Conservation (phyloP, 2,888 invertebrate genomes). For the Mythimna ferrago region DNA sequence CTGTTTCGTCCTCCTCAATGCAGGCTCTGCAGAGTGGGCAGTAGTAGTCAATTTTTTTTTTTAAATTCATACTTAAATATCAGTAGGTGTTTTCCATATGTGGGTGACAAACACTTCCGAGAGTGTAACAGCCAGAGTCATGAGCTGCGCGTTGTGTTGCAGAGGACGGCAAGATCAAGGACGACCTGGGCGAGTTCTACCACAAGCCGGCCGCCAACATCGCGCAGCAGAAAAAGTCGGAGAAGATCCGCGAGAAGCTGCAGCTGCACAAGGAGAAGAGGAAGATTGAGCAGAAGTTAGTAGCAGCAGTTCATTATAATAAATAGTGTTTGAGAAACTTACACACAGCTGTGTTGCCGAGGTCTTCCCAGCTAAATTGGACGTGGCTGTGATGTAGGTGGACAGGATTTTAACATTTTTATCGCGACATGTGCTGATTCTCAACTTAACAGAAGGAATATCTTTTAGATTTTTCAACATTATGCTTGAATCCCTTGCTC, state of each 20-base stretch:
- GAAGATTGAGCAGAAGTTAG: constrained; percentile 92
- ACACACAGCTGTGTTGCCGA: neutral
- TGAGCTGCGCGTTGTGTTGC: constrained; percentile 18
- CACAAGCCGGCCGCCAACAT: constrained; percentile 96
- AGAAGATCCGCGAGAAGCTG: constrained; percentile 95
- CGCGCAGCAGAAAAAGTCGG: constrained; percentile 93
- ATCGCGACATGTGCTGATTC: neutral
- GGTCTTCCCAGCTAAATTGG: neutral
- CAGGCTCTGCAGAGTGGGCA: too few relatives aligned
- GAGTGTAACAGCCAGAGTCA: neutral
- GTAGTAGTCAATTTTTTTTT: too few relatives aligned
- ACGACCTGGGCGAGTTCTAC: constrained; percentile 95
- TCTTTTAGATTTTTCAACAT: neutral
- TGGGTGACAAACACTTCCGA: neutral
- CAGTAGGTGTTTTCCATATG: neutral
- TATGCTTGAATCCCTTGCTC: neutral
- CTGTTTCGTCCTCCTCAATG: too few relatives aligned
- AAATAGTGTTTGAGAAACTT: neutral
- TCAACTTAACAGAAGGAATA: neutral
- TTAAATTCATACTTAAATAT: too few relatives aligned
- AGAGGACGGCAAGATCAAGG: constrained; percentile 89
- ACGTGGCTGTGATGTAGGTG: neutral
- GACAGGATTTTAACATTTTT: neutral
- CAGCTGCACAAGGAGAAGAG: constrained; percentile 95
- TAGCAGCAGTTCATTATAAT: neutral